Conservation (phyloP, 2,797 vertebrate species). For the Lepus townsendii region DNA sequence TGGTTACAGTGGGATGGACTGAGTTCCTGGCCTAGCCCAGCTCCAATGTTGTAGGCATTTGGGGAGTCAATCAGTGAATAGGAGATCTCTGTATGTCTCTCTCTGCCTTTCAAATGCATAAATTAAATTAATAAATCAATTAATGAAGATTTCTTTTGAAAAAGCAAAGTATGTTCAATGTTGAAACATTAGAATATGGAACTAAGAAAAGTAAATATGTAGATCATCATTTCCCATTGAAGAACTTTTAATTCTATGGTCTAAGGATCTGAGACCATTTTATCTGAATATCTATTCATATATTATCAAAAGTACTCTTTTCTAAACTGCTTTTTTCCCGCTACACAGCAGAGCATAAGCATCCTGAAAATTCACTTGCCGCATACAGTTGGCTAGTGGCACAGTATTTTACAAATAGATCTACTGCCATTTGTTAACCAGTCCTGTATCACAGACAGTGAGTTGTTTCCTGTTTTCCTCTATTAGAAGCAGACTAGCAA, state of each 20-base stretch:
- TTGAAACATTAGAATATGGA: slow-evolving; percentile 45
- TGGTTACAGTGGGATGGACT: too few relatives aligned
- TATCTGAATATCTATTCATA: background rate
- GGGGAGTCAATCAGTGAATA: too few relatives aligned
- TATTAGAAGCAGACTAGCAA: background rate
- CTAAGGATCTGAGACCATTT: background rate
- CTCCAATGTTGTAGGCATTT: too few relatives aligned
- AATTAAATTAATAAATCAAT: too few relatives aligned
- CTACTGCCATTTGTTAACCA: background rate
- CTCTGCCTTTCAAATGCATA: too few relatives aligned
- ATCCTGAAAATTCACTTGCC: background rate
- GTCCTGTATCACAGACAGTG: background rate
- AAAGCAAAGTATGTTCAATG: background rate
- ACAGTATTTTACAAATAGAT: slow-evolving; percentile 21
- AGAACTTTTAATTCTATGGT: slow-evolving; percentile 14
- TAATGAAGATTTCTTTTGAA: too few relatives aligned
- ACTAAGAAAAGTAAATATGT: background rate
- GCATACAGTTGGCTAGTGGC: background rate
- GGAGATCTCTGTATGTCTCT: too few relatives aligned
- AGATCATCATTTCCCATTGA: background rate
- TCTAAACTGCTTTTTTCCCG: background rate
- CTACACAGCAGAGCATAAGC: background rate
- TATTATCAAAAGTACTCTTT: background rate
- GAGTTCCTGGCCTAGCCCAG: too few relatives aligned
- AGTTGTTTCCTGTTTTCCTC: slow-evolving; percentile 19